phyloP scores from a whole-genome alignment of 2,113 vertebrate genomes.

The Talpa occidentalis region DNA sequence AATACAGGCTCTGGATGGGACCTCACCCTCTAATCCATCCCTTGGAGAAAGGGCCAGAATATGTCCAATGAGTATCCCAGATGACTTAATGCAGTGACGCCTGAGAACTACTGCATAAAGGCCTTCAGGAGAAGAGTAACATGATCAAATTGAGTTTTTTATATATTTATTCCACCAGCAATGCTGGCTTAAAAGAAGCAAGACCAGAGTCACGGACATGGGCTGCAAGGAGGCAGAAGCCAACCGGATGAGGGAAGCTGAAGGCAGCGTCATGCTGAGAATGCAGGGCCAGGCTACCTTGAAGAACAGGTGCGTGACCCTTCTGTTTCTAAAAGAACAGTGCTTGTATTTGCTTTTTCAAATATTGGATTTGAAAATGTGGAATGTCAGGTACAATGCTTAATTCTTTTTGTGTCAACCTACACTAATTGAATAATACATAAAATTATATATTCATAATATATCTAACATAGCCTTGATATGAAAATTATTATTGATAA shows the following conservation, averaged over 20 bases:
- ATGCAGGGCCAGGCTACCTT: accelerated
- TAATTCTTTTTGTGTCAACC: background rate
- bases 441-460: background rate
- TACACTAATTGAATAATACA: background rate
- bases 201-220: background rate
- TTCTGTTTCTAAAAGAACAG: background rate
- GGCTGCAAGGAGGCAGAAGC: background rate
- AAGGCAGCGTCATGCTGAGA: background rate
- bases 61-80: background rate
- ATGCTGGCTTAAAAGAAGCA: background rate
- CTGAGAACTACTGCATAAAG: background rate
- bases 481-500: background rate
- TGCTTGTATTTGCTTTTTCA: background rate
- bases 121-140: background rate
- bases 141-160: background rate
- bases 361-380: background rate
- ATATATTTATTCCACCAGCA: background rate
- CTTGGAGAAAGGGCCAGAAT: background rate
- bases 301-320: accelerated
- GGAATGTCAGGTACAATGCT: background rate
- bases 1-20: background rate
- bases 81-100: background rate
- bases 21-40: background rate
- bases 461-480: background rate
- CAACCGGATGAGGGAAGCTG: background rate